Evolutionary conservation across 2,797 vertebrate species (phyloP).

Genomic region (Malurus leucopterus): DNA sequence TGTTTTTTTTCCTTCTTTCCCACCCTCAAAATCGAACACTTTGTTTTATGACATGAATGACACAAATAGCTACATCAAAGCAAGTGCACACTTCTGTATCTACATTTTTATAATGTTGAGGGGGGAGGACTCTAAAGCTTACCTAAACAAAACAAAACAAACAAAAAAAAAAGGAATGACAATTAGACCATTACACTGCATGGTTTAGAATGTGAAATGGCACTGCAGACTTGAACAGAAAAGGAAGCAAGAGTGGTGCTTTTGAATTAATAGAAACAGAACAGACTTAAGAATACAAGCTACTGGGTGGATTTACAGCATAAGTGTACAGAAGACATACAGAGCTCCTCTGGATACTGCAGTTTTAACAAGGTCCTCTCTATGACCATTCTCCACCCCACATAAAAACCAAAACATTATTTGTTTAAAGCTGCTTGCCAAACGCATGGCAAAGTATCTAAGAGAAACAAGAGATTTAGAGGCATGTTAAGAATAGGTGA

Average conservation of each 20-base stretch:
- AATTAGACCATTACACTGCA: neutral
- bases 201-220: neutral
- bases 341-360: neutral
- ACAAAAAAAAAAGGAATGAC: neutral
- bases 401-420: neutral
- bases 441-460: neutral
- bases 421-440: neutral
- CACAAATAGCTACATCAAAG: neutral
- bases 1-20: neutral
- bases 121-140: neutral
- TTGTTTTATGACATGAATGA: neutral
- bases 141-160: neutral
- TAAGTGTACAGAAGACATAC: neutral
- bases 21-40: neutral
- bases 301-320: neutral
- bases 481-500: neutral
- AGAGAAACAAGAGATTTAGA: conserved; percentile 11
- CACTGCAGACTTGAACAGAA: neutral
- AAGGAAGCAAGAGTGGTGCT: neutral
- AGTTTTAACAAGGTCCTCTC: neutral
- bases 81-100: neutral
- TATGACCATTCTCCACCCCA: neutral
- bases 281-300: neutral
- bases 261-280: neutral
- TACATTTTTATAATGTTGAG: neutral